Base-by-base conservation (phyloP, 2,888 invertebrate species). In the Prenolepis imparis region DNA sequence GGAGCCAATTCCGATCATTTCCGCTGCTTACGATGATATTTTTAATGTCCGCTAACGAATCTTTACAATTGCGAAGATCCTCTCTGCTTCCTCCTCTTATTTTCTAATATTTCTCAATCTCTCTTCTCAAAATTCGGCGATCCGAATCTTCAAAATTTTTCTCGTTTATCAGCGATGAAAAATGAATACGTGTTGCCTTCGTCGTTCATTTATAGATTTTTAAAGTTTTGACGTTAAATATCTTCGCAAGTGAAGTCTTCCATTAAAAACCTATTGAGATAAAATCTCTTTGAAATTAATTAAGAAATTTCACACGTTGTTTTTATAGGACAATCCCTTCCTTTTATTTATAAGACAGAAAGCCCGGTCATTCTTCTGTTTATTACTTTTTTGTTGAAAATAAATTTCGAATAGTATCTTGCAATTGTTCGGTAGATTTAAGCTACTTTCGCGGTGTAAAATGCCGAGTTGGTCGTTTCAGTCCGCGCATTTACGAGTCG, bases 21-120 rank as follows among this genome's bases (percentile, higher is more conserved):
- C 70, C 18, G 44, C 70, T 70, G 78, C 78, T 78, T 59, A 70
- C 70, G 32, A 78, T 55, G 78, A 78, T 59, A 36, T 78, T 78
- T 70, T 59, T 59, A 78, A 70, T 32, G 59, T 36, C 15, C 59
- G 1, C 70, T 70, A 78, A 78, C 59, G 59, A 78, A 48, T 78
- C 59, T 48, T 70, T 28, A 70, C 70, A 70, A 70, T 70, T 78
- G 59, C 70, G 12, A 28, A 28, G 28, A 1, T 28, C 28, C 28
- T 28, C 28, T 61, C 18, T 57, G 52, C 12, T 48, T 59, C 12
- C 55, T 18, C 15, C 28, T 3, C 28, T 28, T 28, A 9, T 5
- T 55, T 1, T n/a, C 32, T n/a, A 0, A 32, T 44, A 24, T 24
- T 32, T 44, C 15, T 59, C 21, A 44, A 59, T 1, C 28, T n/a